Base-by-base conservation (phyloP, 2,888 invertebrate genomes). In the Amiota mariae region DNA sequence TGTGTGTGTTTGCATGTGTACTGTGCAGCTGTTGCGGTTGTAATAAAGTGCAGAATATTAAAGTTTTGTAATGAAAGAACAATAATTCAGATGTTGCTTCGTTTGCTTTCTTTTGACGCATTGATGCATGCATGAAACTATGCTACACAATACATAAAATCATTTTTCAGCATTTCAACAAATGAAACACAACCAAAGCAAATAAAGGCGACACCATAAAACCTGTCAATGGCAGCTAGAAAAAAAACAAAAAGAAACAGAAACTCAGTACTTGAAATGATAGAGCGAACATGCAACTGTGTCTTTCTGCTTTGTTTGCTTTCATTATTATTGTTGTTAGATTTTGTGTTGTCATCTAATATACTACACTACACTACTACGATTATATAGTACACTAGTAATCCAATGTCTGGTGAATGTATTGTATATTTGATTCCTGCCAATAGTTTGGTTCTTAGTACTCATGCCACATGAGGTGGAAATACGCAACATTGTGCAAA, bases 301-400 rank as follows among this genome's bases (percentile, higher is more conserved):
- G 79, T 82, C 78, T 78, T 82, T 81, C 78, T 83, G 83, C 79
- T 82, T 81, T 85, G 83, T 77, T 82, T 81, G 76, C 77, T 76
- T 76, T 76, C 75, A 80, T 83, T 86, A 82, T 75, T 36, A 24
- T 36, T 36, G 3, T 24, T 24, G 36, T 36, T 36, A 6, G 36
- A 6, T 36, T 36, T 36, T 36, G 36, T 36, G 36, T 36, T 36
- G 36, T 36, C 36, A 36, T 36, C 36, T 36, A 36, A 36, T 6
- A 36, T 36, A 36, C 36, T 36, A 6, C 36, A 36, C 36, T n/a
- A 36, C 36, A 36, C 8, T 36, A 6, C 24, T 36, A 36, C 36
- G 0, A 2, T n/a, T n/a, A n/a, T n/a, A n/a, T 36, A 36, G 36
- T 36, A 36, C 36, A 36, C 36, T 36, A 6, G 36, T 6, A 36